Conservation (phyloP, 2,888 invertebrate genomes). For the Rapana venosa region DNA sequence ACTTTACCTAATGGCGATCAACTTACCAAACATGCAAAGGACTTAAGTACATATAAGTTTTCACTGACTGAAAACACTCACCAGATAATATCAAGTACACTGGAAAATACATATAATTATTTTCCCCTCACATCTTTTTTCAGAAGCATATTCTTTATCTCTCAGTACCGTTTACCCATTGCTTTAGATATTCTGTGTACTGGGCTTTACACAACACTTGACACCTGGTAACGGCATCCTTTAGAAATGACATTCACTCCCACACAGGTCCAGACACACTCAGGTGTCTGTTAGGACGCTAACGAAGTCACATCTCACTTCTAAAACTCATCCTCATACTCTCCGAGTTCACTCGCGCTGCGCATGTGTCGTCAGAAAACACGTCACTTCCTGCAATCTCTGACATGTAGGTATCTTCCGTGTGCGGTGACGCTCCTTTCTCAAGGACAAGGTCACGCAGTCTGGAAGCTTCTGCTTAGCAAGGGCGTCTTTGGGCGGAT, state of each 20-base stretch:
- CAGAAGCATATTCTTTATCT: not conserved
- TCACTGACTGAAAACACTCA: no score
- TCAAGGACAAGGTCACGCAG: slow-evolving; percentile 61
- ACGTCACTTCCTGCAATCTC: slow-evolving; percentile 54
- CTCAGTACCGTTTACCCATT: not conserved
- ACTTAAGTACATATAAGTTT: no score
- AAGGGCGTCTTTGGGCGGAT: not conserved
- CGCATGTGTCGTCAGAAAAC: slow-evolving; percentile 36
- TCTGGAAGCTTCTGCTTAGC: slow-evolving; percentile 50
- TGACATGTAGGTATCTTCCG: slow-evolving; percentile 67
- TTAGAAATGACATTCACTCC: not conserved
- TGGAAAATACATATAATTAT: not conserved
- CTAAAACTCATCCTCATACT: slow-evolving; percentile 22
- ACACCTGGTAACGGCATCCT: not conserved
- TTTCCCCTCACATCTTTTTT: not conserved
- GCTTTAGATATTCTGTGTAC: not conserved
- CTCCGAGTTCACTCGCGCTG: slow-evolving; percentile 17
- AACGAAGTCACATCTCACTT: slow-evolving; percentile 18
- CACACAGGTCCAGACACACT: not conserved
- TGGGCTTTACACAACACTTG: not conserved
- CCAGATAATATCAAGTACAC: not conserved
- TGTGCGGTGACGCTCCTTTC: slow-evolving; percentile 64
- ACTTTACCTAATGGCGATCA: no score
- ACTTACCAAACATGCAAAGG: no score
- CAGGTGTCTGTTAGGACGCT: not conserved